A percentile compares a stretch with the other conserved stretches of the same genome.
Conservation (phyloP, 2,113 vertebrate species). For the Procapra przewalskii region DNA sequence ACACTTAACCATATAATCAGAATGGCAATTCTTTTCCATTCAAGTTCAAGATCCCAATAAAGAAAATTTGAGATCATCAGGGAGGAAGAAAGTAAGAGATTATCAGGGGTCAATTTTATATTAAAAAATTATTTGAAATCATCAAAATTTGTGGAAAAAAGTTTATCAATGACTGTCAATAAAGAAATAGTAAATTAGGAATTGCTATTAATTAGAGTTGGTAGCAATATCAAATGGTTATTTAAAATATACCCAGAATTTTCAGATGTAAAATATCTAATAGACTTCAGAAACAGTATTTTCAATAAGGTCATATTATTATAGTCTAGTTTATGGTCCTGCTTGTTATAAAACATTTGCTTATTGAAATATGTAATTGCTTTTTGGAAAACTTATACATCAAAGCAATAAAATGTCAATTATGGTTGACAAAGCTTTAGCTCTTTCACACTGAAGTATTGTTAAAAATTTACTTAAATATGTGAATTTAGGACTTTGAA, state of each 20-base stretch:
- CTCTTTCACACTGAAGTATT: background rate
- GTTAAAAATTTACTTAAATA: background rate
- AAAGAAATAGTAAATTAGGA: background rate
- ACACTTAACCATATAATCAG: background rate
- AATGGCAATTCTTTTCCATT: background rate
- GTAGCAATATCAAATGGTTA: background rate
- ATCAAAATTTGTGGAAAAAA: background rate
- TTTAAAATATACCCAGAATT: conserved; percentile 18
- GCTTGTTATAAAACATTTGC: background rate
- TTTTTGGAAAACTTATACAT: background rate
- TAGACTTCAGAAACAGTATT: background rate
- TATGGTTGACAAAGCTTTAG: background rate
- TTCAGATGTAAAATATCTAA: background rate
- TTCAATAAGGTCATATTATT: background rate
- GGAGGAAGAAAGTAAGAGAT: background rate
- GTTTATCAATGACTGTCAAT: background rate
- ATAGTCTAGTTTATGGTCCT: background rate
- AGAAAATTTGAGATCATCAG: background rate
- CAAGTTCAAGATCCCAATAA: background rate
- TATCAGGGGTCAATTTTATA: background rate
- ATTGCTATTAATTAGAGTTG: background rate
- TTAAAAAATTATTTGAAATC: background rate
- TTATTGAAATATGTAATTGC: background rate
- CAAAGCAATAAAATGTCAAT: background rate
- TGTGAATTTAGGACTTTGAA: conserved; percentile 17